phyloP scores from a whole-genome alignment of 92 coral and sea anemone species.

The Epizoanthus ramosus region DNA sequence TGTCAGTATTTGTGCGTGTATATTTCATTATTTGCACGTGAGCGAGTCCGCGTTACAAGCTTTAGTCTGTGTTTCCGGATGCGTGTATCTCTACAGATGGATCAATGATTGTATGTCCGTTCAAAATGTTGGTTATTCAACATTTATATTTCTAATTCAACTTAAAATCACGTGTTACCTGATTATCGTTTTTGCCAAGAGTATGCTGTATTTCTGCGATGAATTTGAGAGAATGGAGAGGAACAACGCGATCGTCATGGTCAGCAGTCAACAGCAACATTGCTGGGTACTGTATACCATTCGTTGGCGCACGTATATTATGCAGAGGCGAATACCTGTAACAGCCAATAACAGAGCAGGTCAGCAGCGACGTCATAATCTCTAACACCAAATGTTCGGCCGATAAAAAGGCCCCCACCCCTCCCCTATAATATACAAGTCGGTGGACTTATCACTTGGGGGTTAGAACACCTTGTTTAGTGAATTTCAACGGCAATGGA shows the following conservation, averaged over 20 bases:
- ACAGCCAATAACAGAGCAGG: neutral
- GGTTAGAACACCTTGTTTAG: no score
- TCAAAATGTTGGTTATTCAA: neutral
- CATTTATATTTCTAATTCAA: neutral
- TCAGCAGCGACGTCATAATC: neutral
- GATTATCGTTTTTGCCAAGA: slow-evolving; percentile 77
- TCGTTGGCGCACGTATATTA: slow-evolving; percentile 84
- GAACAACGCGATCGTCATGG: slow-evolving; percentile 99
- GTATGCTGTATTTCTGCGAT: slow-evolving; percentile 88
- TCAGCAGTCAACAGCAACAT: slow-evolving; percentile 95
- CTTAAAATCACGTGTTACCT: slow-evolving; percentile 56
- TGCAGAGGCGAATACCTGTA: slow-evolving; percentile 94
- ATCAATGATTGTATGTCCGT: neutral
- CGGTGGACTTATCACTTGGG: no score
- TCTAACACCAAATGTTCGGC: neutral
- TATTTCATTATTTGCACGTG: no score
- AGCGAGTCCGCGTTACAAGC: no score
- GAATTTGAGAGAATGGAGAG: slow-evolving; percentile 92
- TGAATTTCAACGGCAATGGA: no score
- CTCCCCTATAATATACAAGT: no score
- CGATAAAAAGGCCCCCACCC: no score
- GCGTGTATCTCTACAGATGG: no score
- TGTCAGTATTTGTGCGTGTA: no score
- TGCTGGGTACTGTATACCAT: slow-evolving; percentile 92
- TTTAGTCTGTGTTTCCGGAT: no score